Evolutionary conservation across 2,888 invertebrate species (phyloP).

Genomic region (Pediacus dermestoides): DNA sequence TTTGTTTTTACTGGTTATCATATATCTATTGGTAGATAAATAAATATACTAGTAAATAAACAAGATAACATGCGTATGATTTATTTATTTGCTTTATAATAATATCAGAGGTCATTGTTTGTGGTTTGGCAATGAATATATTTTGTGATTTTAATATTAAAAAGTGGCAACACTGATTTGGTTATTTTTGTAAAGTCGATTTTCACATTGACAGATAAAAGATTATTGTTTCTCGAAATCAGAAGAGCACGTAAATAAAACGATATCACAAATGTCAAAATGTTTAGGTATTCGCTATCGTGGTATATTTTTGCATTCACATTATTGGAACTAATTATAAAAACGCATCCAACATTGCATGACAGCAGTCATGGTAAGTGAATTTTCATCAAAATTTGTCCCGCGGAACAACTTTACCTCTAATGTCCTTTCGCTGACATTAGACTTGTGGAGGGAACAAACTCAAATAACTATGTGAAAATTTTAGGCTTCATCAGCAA

Average conservation of each 20-base stretch:
- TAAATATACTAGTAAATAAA: too few species aligned
- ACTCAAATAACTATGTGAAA: too few species aligned
- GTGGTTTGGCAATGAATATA: not conserved
- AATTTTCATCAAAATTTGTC: constrained; percentile 11
- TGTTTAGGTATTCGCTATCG: constrained; percentile 53
- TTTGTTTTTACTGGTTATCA: too few species aligned
- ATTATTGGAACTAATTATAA: constrained; percentile 63
- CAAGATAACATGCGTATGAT: not conserved
- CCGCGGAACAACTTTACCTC: constrained; percentile 18
- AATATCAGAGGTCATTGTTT: not conserved
- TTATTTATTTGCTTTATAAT: not conserved
- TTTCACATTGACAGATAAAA: constrained; percentile 27
- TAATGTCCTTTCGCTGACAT: constrained; percentile 25
- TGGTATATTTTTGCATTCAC: constrained; percentile 66
- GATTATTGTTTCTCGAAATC: constrained; percentile 19
- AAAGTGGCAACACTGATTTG: constrained; percentile 12
- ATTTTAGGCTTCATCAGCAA: constrained; percentile 68
- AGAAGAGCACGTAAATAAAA: constrained; percentile 30
- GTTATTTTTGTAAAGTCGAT: constrained; percentile 25
- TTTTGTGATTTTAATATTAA: constrained; percentile 3
- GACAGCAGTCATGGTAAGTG: constrained; percentile 72
- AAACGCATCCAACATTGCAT: constrained; percentile 67
- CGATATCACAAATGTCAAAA: constrained; percentile 45
- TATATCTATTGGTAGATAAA: too few species aligned
- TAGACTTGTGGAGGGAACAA: constrained; percentile 20